These are phyloP conservation scores for Anastrepha obliqua DNA, from an alignment of 1,140 invertebrate genomes.

Conservation along the genomic window DNA sequence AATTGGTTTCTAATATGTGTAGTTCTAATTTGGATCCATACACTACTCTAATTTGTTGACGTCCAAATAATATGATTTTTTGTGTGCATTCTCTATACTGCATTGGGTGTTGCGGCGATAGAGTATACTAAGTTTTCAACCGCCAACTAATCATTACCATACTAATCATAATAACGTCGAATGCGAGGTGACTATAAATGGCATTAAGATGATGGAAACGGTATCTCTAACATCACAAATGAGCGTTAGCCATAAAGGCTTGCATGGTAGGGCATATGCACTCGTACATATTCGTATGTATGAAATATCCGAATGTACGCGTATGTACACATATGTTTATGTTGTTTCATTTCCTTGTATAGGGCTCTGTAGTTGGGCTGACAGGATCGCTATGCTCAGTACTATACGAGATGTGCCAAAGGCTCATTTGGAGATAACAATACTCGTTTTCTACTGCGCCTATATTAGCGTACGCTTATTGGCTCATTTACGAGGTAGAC, in stretches of 20 bases:
- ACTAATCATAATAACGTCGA: constrained; percentile 7
- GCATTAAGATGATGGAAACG: neutral
- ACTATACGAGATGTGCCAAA: neutral
- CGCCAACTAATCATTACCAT: neutral
- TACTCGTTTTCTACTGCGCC: constrained; percentile 4
- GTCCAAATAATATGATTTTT: too few species aligned
- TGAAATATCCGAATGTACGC: too few species aligned
- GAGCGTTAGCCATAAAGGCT: too few species aligned
- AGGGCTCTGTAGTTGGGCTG: neutral
- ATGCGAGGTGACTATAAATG: constrained; percentile 5
- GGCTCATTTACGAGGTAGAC: constrained; percentile 19
- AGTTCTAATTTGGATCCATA: too few species aligned
- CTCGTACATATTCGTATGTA: too few species aligned
- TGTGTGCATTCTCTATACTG: too few species aligned
- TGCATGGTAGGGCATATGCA: too few species aligned
- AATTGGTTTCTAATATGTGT: too few species aligned
- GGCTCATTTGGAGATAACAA: neutral
- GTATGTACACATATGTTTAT: too few species aligned
- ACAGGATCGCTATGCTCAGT: neutral
- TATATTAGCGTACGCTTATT: constrained; percentile 7
- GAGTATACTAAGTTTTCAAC: neutral
- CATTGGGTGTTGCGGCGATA: too few species aligned
- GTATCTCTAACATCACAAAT: neutral
- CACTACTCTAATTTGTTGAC: too few species aligned
- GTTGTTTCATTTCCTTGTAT: neutral